These are phyloP conservation scores for Drosophila recens DNA, from an alignment of 2,888 invertebrate genomes.

Conservation along the genomic window DNA sequence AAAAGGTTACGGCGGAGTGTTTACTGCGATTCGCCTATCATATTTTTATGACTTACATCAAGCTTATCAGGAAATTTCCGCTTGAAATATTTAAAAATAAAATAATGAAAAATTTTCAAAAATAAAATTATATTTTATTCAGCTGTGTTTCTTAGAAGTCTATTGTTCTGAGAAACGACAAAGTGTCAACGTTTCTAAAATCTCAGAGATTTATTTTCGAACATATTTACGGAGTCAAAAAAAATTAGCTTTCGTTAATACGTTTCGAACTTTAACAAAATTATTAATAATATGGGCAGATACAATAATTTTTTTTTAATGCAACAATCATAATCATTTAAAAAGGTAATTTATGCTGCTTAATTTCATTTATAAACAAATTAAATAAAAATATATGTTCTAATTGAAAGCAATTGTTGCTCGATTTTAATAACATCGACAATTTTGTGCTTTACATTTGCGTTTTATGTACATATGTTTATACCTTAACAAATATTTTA, in stretches of 20 bases:
- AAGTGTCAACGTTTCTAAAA: too few relatives aligned
- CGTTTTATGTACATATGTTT: too few relatives aligned
- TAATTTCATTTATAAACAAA: too few relatives aligned
- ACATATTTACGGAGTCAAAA: too few relatives aligned
- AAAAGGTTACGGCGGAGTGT: background rate
- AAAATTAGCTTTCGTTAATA: background rate
- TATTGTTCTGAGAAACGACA: background rate
- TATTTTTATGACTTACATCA: constrained; percentile 1
- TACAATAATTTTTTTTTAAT: background rate
- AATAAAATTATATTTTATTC: background rate
- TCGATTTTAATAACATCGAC: too few relatives aligned
- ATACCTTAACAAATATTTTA: too few relatives aligned
- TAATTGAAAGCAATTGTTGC: too few relatives aligned
- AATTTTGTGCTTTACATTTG: too few relatives aligned
- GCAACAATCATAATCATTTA: too few relatives aligned
- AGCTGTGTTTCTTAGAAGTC: background rate
- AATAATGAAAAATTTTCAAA: background rate
- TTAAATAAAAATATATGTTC: too few relatives aligned
- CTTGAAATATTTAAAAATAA: background rate
- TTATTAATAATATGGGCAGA: background rate
- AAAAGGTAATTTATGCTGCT: too few relatives aligned
- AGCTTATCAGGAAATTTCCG: background rate
- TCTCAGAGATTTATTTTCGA: too few relatives aligned
- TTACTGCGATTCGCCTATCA: background rate
- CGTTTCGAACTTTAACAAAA: background rate